A percentile compares a stretch with the other conserved stretches of the same genome.
Evolutionary conservation across 1,140 invertebrate genomes (phyloP).

Genomic region (Danaus plexippus): DNA sequence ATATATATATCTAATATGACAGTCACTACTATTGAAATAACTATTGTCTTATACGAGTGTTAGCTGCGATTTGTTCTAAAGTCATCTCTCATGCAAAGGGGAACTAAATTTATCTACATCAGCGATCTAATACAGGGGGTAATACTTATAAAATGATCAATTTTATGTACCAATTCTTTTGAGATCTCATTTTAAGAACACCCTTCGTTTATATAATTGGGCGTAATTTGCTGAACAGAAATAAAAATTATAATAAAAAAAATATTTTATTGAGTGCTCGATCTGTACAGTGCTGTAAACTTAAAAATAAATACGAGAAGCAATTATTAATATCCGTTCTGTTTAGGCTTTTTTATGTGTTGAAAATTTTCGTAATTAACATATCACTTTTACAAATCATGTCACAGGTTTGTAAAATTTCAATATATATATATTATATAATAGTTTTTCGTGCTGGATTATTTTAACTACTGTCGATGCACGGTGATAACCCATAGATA

Average conservation of each 20-base stretch:
- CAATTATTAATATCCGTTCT: slow-evolving; percentile 29
- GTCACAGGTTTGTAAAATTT: slow-evolving; percentile 11
- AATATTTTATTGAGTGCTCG: slow-evolving; percentile 33
- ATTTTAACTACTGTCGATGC: slow-evolving; percentile 52
- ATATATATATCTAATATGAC: slow-evolving; percentile 44
- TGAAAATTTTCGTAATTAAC: slow-evolving; percentile 3
- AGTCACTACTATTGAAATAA: slow-evolving; percentile 49
- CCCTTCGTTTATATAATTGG: too few relatives aligned
- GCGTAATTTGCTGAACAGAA: too few relatives aligned
- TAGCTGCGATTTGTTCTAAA: slow-evolving; percentile 69
- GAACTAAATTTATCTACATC: slow-evolving; percentile 24
- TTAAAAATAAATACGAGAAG: slow-evolving; percentile 40
- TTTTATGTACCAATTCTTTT: too few relatives aligned
- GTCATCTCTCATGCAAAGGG: slow-evolving; percentile 57
- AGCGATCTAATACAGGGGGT: slow-evolving; percentile 1
- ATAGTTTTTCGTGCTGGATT: slow-evolving; percentile 48
- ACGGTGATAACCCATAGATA: slow-evolving; percentile 71
- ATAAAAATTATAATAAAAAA: too few relatives aligned
- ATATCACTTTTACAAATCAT: slow-evolving; percentile 1
- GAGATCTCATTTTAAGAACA: too few relatives aligned
- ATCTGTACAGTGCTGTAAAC: slow-evolving; percentile 61
- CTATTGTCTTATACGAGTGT: slow-evolving; percentile 56
- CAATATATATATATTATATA: slow-evolving; percentile 9
- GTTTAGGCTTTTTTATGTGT: slow-evolving; percentile 23
- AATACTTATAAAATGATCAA: too few relatives aligned